Base-by-base conservation (phyloP, 2,113 vertebrate genomes). In the Clinocottus analis region DNA sequence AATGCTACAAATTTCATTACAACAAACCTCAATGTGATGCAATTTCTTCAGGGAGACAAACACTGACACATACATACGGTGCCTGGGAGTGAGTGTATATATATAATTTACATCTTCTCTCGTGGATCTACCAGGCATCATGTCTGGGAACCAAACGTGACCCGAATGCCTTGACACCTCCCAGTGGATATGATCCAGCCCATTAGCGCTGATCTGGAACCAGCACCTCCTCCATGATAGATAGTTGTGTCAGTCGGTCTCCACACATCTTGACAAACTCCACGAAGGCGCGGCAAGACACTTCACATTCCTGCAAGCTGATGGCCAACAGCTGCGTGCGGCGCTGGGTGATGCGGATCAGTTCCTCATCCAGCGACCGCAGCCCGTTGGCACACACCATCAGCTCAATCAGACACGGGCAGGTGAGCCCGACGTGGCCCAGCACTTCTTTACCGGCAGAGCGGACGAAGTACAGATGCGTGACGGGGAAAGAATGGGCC, bases 211-310 rank as follows among this genome's bases (percentile, higher is more conserved):
- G 96, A 90, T 99, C 98, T 72, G 98, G 97, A 88, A 99, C 95
- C 89, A 99, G 87, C 35, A 99, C 98, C 82, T 99, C 98, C 94
- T 99, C 98, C 98, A 98, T 99, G 86, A 99, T 98, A 31, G 98
- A 99, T 55, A 99, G 94, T 67, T 99, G 97, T 29, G 96, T 96
- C 65, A 99, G 95, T 65, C 97, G 96, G 61, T 96, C 94, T 0
- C 97, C 97, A 27, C 97, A 99, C 97, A 99, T 97, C 93, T 97
- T 98, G 61, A 99, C 98, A 64, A 99, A 98, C 92, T 99, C 97
- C 45, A 99, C 98, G 33, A 99, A 99, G 87, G 97, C 97, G 94
- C 96, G 97, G 93, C 98, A 99, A 53, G 98, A 98, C 85, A 99
- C 98, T 89, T 99, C 97, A 5, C 98, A 99, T 74, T 98, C 98